phyloP scores from a whole-genome alignment of 2,113 vertebrate species.

The Rhipidura dahli region DNA sequence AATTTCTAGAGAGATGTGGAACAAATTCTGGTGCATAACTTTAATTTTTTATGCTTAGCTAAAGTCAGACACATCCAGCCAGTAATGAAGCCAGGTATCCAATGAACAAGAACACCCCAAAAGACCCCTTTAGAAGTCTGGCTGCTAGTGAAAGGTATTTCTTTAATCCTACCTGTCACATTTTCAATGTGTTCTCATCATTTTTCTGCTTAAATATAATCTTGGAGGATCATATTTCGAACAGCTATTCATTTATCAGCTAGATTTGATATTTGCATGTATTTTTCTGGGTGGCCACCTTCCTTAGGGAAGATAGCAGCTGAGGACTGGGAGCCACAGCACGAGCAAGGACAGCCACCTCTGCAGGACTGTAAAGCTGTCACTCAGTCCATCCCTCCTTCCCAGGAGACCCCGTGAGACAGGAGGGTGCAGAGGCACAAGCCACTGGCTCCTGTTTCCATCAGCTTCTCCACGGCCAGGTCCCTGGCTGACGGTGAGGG shows the following conservation, averaged over 20 bases:
- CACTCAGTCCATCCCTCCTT: background rate
- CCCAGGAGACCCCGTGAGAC: rapidly evolving
- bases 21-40: background rate
- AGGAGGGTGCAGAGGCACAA: rapidly evolving
- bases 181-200: background rate
- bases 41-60: background rate
- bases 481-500: background rate
- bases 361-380: background rate
- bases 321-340: background rate
- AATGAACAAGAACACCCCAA: background rate
- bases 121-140: background rate
- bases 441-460: background rate
- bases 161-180: constrained; percentile 16
- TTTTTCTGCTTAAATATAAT: constrained; percentile 18
- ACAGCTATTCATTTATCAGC: background rate
- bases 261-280: background rate
- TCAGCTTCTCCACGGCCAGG: background rate
- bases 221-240: background rate
- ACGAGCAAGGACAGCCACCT: background rate
- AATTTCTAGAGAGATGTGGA: background rate
- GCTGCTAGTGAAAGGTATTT: background rate
- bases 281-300: background rate
- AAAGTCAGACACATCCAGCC: background rate
- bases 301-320: background rate
- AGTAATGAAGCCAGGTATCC: background rate